Percentiles rank a stretch among this genome's conserved stretches.
phyloP scores from a whole-genome alignment of 2,888 invertebrate genomes.

The Stratiomys singularior region DNA sequence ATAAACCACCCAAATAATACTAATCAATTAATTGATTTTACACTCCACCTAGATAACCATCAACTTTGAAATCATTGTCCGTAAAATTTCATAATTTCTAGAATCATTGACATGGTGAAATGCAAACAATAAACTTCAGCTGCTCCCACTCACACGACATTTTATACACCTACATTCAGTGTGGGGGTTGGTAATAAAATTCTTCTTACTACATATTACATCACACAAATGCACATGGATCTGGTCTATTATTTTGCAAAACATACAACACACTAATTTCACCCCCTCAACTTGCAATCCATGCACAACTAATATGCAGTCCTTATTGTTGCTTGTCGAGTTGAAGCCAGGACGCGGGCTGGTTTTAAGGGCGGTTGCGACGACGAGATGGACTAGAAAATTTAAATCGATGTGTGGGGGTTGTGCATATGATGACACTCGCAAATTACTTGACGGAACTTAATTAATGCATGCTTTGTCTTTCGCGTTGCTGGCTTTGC shows the following conservation, averaged over 20 bases:
- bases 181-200: not conserved
- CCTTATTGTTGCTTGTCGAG: not conserved
- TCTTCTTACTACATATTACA: slow-evolving; percentile 6
- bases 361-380: too few species aligned
- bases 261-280: not conserved
- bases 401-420: slow-evolving; percentile 24
- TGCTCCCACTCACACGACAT: not conserved
- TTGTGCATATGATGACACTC: slow-evolving; percentile 30
- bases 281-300: not conserved
- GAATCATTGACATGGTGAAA: slow-evolving; percentile 24
- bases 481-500: slow-evolving; percentile 1
- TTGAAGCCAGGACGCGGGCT: too few species aligned
- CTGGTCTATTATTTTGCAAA: not conserved
- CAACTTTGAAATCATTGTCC: slow-evolving; percentile 1
- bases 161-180: not conserved
- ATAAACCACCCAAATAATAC: too few species aligned
- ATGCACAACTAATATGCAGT: not conserved
- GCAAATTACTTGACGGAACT: slow-evolving; percentile 42
- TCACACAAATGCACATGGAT: not conserved
- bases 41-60: too few species aligned
- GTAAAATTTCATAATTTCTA: slow-evolving; percentile 15
- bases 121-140: slow-evolving; percentile 19
- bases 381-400: not conserved
- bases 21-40: too few species aligned
- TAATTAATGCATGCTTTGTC: slow-evolving; percentile 43